Evolutionary conservation across 1,140 invertebrate species (phyloP).

Genomic region (Ruditapes philippinarum): DNA sequence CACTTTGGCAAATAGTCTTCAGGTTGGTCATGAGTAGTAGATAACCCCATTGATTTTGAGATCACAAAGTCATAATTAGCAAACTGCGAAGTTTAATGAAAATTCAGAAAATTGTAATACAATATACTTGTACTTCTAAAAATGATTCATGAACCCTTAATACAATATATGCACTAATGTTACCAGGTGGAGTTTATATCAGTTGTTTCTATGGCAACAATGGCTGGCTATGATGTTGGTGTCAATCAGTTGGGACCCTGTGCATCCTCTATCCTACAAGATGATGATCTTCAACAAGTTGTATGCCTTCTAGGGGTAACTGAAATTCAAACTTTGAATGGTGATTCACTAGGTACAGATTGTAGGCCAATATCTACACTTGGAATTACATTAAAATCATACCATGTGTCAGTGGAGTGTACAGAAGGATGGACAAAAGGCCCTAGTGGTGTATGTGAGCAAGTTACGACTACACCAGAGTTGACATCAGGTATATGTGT

Average conservation of each 20-base stretch:
- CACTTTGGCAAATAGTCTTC: no score
- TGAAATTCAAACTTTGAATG: background rate
- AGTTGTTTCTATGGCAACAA: background rate
- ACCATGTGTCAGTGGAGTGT: background rate
- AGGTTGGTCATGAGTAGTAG: no score
- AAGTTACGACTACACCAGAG: background rate
- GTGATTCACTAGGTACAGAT: background rate
- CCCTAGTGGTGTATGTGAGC: background rate
- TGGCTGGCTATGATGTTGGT: background rate
- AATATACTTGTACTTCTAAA: no score
- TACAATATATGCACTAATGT: no score
- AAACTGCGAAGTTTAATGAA: no score
- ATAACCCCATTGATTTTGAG: no score
- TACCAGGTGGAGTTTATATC: background rate
- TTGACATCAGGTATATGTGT: background rate
- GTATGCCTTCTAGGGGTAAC: background rate
- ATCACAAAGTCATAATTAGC: no score
- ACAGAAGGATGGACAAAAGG: slow-evolving; percentile 19
- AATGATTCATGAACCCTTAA: no score
- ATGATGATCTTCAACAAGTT: background rate
- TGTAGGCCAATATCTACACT: background rate
- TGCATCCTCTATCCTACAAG: background rate
- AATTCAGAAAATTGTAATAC: no score
- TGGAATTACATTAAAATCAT: background rate
- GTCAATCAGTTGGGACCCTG: background rate